phyloP scores from a whole-genome alignment of 2,113 vertebrate species.

The Puntigrus tetrazona region DNA sequence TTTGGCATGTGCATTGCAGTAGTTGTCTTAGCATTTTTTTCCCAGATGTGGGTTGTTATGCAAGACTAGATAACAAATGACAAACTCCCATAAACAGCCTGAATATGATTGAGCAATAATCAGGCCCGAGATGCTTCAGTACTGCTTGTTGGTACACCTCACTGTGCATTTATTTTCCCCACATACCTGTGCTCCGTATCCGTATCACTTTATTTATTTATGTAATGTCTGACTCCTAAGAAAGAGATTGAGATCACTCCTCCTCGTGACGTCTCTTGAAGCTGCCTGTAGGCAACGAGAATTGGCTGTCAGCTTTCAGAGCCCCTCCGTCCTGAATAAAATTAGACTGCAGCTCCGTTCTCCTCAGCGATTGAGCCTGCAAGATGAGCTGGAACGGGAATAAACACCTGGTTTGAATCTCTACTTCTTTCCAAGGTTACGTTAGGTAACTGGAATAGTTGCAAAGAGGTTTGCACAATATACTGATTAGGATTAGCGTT shows the following conservation, averaged over 20 bases:
- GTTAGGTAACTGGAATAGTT: background rate
- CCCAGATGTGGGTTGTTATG: background rate
- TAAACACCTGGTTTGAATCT: background rate
- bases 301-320: slow-evolving; percentile 1
- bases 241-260: background rate
- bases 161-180: background rate
- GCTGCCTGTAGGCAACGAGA: slow-evolving; percentile 13
- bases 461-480: background rate
- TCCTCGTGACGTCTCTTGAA: background rate
- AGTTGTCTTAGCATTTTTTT: background rate
- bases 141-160: background rate
- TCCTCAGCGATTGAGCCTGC: background rate
- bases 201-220: background rate
- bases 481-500: background rate
- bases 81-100: background rate
- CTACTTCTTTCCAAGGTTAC: background rate
- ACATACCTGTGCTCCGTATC: background rate
- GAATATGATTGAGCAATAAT: slow-evolving; percentile 13
- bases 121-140: background rate
- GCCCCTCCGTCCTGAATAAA: background rate
- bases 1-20: background rate
- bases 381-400: background rate
- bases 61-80: slow-evolving; percentile 1
- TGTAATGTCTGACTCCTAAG: background rate
- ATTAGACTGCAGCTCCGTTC: background rate